Conservation (phyloP, 2,888 invertebrate species). For the Syrphus vitripennis region DNA sequence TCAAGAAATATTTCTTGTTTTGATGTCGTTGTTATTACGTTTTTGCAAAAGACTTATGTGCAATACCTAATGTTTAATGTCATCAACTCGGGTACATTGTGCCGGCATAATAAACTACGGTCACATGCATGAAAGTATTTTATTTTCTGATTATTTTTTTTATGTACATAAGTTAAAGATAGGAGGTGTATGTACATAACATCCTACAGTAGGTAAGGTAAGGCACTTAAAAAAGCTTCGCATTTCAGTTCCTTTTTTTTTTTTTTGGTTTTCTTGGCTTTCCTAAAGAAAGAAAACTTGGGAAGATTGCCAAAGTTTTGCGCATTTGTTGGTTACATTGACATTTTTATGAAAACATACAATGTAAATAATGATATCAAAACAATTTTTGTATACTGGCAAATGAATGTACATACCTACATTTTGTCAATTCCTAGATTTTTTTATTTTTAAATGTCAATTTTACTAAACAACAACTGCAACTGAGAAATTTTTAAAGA, state of each 20-base stretch:
- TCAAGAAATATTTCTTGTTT: background rate
- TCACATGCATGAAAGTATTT: background rate
- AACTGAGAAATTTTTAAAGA: background rate
- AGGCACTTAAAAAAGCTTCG: background rate
- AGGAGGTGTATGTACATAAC: background rate
- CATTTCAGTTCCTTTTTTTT: background rate
- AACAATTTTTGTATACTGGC: background rate
- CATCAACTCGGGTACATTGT: constrained; percentile 12
- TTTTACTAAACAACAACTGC: background rate
- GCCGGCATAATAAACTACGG: constrained; percentile 28
- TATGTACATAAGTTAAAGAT: background rate
- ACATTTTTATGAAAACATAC: background rate
- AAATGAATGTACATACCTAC: background rate
- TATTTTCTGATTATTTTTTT: background rate
- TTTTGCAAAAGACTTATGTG: background rate
- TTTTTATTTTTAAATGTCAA: background rate
- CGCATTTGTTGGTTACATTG: constrained; percentile 4
- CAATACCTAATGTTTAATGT: constrained; percentile 19
- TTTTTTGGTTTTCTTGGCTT: background rate
- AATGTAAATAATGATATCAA: background rate
- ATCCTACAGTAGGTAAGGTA: no score
- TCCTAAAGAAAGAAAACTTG: no score
- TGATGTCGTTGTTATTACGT: background rate
- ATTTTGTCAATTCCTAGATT: background rate
- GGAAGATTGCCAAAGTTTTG: constrained; percentile 46